Base-by-base conservation (phyloP, 1,140 invertebrate genomes). In the Octopus sinensis region DNA sequence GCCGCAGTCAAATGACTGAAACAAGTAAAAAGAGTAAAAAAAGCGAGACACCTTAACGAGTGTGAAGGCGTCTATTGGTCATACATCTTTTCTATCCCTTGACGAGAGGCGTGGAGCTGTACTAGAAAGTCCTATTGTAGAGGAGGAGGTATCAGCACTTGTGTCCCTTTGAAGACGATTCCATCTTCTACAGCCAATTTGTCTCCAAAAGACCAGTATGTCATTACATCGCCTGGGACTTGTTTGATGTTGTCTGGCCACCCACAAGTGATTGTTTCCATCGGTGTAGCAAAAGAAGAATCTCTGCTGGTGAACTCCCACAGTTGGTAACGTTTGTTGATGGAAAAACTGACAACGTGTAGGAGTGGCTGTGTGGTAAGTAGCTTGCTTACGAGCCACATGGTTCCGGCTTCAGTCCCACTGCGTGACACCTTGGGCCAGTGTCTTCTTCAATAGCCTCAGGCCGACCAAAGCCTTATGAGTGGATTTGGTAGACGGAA, bases 51-150 rank as follows among this genome's bases (percentile, higher is more conserved):
- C n/a, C n/a, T n/a, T n/a, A n/a, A n/a, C n/a, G n/a, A n/a, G n/a
- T n/a, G n/a, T n/a, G n/a, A n/a, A n/a, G n/a, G n/a, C n/a, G n/a
- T n/a, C n/a, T n/a, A n/a, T n/a, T n/a, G n/a, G n/a, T n/a, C n/a
- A n/a, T n/a, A n/a, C n/a, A n/a, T n/a, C 54, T 81, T 83, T 78
- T 82, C 79, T 54, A 80, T 82, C 30, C 84, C 84, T 71, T 82
- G 76, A 54, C 84, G 83, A 52, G 73, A 71, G 54, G 52, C 6
- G 52, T 85, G 82, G 5, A 84, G 52, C 23, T 77, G 17, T 4
- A 68, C 5, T 9, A 84, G 56, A 12, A 83, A 81, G 12, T 80
- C 76, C 1, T 30, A 5, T 23, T 78, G 68, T 51, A 83, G 17
- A 51, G n/a, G 30, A 4, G 56, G 30, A 12, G 85, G 82, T n/a